Base-by-base conservation (phyloP, 2,797 vertebrate species). In the Neosalanx taihuensis region DNA sequence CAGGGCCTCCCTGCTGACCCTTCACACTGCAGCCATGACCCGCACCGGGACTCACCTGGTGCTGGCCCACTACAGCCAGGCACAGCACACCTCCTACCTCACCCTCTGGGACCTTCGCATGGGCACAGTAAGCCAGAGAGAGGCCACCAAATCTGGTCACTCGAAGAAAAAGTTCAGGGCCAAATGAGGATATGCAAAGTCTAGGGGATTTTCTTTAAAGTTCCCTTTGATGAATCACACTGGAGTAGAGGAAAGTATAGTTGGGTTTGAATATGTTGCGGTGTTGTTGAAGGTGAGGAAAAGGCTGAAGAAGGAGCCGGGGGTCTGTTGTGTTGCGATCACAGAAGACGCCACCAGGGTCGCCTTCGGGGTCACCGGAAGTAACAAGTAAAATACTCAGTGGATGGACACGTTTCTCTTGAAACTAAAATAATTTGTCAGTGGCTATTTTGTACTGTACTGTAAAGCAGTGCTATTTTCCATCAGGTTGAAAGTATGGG, bases 271-370 rank as follows among this genome's bases (percentile, higher is more conserved):
- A 33, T 60, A 23, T 37, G 17, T 30, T 60, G 23, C 10, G 26
- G 41, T 49, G 5, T 49, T 76, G 59, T 72, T 53, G 64, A 77
- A 91, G 86, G 81, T 93, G 68, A 80, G 79, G 72, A 92, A 85
- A 67, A 77, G 76, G 75, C 59, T 89, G 76, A 84, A 74, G 87
- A 89, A 90, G 23, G 71, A 90, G 61, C 72, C 86, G 66, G 83
- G 85, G 61, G 81, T 89, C 5, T 91, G 90, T 65, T 91, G 86
- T 59, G 67, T 89, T 30, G 88, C 85, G 20, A 69, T 90, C 70
- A 88, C 76, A 20, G 77, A 79, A 26, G 49, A 77, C 20, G 86
- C 82, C 53, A 82, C 64, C 74, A 84, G 83, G 77, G 84, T 77
- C 13, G 80, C 60, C 18, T 93, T 92, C 76, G 84, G 83, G 58